These are phyloP conservation scores for Phenganax subtilis DNA, from an alignment of 92 coral and sea anemone species.

Conservation along the genomic window DNA sequence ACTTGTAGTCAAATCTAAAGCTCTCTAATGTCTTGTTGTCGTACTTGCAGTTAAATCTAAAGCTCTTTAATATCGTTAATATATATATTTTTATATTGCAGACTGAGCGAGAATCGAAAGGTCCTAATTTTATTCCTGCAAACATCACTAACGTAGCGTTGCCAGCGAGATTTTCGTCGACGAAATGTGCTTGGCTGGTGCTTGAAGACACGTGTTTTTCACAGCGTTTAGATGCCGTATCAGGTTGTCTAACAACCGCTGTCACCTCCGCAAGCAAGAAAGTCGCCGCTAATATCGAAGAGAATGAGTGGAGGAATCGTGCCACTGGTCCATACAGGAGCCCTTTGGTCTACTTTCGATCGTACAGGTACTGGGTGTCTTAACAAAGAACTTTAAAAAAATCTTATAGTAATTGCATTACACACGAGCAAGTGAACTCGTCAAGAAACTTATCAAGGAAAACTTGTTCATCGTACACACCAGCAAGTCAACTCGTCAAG, in stretches of 20 bases:
- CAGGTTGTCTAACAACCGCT: conserved; percentile 24
- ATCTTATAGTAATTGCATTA: no score
- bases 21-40: background rate
- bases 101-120: conserved; percentile 71
- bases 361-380: conserved; percentile 61
- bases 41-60: no score
- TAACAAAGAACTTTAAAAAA: no score
- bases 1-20: no score
- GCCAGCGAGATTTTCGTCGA: conserved; percentile 56
- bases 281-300: background rate
- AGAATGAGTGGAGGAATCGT: conserved; percentile 4
- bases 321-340: conserved; percentile 61
- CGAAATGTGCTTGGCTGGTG: conserved; percentile 66
- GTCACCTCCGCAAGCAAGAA: background rate
- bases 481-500: no score
- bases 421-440: no score
- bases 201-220: conserved; percentile 31
- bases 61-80: no score
- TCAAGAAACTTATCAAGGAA: no score
- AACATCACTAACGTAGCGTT: conserved; percentile 50
- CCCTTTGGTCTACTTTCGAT: conserved; percentile 66
- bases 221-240: conserved; percentile 8
- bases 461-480: no score
- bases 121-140: conserved; percentile 49
- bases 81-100: conserved; percentile 3